Evolutionary conservation across 2,888 invertebrate genomes (phyloP), one percentile per base, ranked within the genome.

Genomic region (Micoletzkya japonica): DNA sequence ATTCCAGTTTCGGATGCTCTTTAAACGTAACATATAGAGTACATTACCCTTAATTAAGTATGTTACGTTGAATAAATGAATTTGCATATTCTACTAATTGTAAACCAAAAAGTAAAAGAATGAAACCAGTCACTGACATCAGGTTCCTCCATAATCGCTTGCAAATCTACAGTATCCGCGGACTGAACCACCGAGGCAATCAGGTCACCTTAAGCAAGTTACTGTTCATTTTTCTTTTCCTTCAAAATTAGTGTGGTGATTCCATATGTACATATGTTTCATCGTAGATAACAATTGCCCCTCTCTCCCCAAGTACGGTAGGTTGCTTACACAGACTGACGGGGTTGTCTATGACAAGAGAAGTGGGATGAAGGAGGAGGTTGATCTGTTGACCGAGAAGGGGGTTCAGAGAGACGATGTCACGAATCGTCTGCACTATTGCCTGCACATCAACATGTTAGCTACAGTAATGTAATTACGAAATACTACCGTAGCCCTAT

Each of bases 281-380:
- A 20, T 6, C 3, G n/a, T 20, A 26, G 4, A n/a, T 26, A 20
- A n/a, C n/a, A 50, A 26, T 52, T 24, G 2, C 26, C 24, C 1
- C 24, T 26, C 24, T 52, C 52, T 24, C 50, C n/a, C 10, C 50
- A 50, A 24, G n/a, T 20, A n/a, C 50, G 50, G 2, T 50, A 24
- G 6, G 26, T 20, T 1, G 54, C 64, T 98, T 97, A 81, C 95
- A 93, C 61, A 98, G 89, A 87, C 97, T 97, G 24, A 96, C 93
- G 0, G 98, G 98, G 89, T 99, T 97, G 87, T 98, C 98, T 17
- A 96, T 93, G 34, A 97, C 94, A 71, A 95, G 90, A 87, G 95
- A 95, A 1, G 95, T 95, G 83, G 95, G 94, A 81, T 95, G 94
- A 82, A 98, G 89, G 91, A 98, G 94, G 87, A 96, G 95, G 85